Conservation (phyloP, 2,113 vertebrate species). For the Microtus oregoni region DNA sequence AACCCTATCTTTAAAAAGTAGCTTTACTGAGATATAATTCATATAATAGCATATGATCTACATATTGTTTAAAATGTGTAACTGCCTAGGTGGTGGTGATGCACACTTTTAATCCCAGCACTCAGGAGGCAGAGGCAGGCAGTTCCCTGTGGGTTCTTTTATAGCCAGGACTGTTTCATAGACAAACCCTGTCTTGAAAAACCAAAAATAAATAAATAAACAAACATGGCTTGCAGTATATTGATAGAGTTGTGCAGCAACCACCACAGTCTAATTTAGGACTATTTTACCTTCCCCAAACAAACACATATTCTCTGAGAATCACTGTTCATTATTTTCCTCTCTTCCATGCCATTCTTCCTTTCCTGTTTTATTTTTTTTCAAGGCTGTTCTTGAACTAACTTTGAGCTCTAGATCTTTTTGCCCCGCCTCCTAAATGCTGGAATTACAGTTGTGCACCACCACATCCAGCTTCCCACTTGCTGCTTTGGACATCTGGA, state of each 20-base stretch:
- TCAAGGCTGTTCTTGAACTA: background rate
- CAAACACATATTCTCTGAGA: background rate
- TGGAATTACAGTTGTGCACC: background rate
- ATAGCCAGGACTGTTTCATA: no score
- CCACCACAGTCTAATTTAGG: background rate
- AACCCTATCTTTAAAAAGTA: background rate
- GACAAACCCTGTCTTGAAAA: no score
- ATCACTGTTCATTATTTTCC: background rate
- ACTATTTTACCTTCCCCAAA: background rate
- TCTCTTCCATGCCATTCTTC: background rate
- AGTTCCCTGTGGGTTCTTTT: no score
- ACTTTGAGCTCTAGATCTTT: background rate
- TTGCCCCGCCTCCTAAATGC: background rate
- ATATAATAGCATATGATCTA: background rate
- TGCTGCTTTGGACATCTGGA: background rate
- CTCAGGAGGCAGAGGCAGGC: no score
- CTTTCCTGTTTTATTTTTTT: no score
- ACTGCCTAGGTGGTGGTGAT: no score
- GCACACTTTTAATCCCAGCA: no score
- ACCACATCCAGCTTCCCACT: background rate
- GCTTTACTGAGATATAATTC: constrained; percentile 45
- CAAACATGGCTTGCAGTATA: background rate
- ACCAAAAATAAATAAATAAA: no score
- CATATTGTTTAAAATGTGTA: background rate
- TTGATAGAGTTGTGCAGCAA: background rate